phyloP scores from a whole-genome alignment of 1,140 invertebrate genomes.

The Hylaeus anthracinus region DNA sequence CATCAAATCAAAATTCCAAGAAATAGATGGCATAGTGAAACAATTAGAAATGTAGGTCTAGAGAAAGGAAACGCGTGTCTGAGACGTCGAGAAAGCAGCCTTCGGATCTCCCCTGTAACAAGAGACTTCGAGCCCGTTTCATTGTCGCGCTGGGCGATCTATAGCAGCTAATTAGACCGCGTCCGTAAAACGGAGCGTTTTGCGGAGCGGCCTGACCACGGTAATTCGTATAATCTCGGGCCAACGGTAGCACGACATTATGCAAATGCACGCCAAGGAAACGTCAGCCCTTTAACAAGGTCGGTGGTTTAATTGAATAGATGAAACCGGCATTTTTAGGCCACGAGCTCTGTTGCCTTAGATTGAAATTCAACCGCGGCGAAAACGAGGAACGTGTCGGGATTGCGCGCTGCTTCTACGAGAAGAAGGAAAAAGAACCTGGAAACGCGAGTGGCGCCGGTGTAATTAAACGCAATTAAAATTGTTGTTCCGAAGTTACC shows the following conservation, averaged over 20 bases:
- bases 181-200: neutral
- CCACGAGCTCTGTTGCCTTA: neutral
- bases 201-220: neutral
- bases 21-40: no score
- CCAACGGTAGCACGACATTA: neutral
- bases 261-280: constrained; percentile 6
- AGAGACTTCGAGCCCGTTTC: neutral
- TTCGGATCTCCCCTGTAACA: constrained; percentile 50
- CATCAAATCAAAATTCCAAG: no score
- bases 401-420: neutral
- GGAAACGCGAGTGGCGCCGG: no score
- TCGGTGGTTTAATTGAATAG: constrained; percentile 29
- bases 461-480: constrained; percentile 38
- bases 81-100: constrained; percentile 58
- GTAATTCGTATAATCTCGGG: constrained; percentile 10
- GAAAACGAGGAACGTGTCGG: neutral
- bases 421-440: no score
- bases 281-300: constrained; percentile 11
- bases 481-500: neutral
- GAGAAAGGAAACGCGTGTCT: neutral
- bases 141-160: constrained; percentile 5
- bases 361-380: constrained; percentile 4
- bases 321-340: constrained; percentile 13
- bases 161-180: constrained; percentile 24
- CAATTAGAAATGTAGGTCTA: no score